A percentile compares a stretch with the other conserved stretches of the same genome.
These are phyloP conservation scores for Meteorus colon DNA, from an alignment of 2,888 invertebrate genomes.

Conservation along the genomic window DNA sequence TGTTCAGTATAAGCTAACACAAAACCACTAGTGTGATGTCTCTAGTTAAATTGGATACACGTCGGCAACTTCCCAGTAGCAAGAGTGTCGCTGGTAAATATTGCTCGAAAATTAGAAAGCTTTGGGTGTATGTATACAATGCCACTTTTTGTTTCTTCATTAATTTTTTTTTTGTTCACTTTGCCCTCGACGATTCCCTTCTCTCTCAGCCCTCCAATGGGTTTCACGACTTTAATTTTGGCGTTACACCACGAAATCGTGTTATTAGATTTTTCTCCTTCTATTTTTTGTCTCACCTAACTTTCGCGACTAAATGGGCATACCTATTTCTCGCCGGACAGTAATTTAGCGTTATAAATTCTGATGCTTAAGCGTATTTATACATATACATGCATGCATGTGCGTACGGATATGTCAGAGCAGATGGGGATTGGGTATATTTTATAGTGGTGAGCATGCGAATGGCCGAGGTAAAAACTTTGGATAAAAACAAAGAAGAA, in stretches of 20 bases:
- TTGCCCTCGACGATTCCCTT: constrained; percentile 18
- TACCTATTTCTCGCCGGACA: constrained; percentile 31
- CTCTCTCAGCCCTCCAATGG: constrained; percentile 24
- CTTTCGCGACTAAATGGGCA: constrained; percentile 26
- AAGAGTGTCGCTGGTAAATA: constrained; percentile 35
- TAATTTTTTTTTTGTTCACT: constrained; percentile 14
- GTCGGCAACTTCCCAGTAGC: constrained; percentile 30
- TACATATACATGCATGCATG: background rate
- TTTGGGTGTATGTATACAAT: background rate
- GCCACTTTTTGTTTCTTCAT: constrained; percentile 2
- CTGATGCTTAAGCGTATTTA: constrained; percentile 17
- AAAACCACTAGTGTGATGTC: constrained; percentile 21
- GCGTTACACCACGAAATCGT: constrained; percentile 47
- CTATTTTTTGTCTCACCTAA: constrained; percentile 6
- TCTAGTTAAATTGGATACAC: constrained; percentile 31
- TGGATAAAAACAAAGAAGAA: background rate
- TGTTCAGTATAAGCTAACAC: constrained; percentile 1
- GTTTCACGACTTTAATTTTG: constrained; percentile 42
- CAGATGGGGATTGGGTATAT: constrained; percentile 35
- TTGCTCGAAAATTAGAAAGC: constrained; percentile 29
- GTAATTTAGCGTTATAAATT: constrained; percentile 51
- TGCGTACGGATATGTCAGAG: constrained; percentile 24
- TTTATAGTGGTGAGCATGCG: constrained; percentile 30
- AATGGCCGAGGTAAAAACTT: background rate
- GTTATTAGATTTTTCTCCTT: constrained; percentile 45